These are phyloP conservation scores for Nephila pilipes DNA, from an alignment of 1,140 invertebrate species.

Conservation along the genomic window DNA sequence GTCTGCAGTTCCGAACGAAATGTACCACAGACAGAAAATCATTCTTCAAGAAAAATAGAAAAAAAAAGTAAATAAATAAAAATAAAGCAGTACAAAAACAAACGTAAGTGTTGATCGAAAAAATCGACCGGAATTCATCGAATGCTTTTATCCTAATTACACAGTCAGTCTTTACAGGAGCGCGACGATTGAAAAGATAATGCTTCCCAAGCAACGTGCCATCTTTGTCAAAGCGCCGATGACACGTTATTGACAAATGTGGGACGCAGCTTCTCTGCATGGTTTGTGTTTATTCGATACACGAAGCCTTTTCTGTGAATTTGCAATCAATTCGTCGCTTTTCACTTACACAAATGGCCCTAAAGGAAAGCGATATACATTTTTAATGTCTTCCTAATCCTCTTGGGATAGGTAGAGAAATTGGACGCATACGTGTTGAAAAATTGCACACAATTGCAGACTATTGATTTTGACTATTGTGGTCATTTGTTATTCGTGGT, in stretches of 20 bases:
- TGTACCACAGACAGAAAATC: not conserved
- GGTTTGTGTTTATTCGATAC: constrained; percentile 36
- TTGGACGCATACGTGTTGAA: not conserved
- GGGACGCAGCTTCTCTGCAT: not conserved
- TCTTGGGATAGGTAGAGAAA: not conserved
- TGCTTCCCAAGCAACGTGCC: not conserved
- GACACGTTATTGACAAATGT: constrained; percentile 65
- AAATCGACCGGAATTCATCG: constrained; percentile 20
- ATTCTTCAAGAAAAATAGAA: not conserved
- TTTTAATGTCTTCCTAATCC: constrained; percentile 19
- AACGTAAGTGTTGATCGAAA: constrained; percentile 3
- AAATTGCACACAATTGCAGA: not conserved
- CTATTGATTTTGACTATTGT: not conserved
- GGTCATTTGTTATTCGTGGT: constrained; percentile 9
- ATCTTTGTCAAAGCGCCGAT: not conserved
- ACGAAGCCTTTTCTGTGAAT: constrained; percentile 5
- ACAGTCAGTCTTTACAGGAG: constrained; percentile 37
- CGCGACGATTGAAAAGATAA: constrained; percentile 58
- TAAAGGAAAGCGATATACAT: constrained; percentile 42
- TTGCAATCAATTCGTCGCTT: constrained; percentile 54
- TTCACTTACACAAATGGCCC: constrained; percentile 54
- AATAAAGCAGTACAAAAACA: not conserved
- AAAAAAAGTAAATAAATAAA: not conserved
- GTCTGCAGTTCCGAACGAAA: not conserved
- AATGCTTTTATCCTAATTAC: constrained; percentile 68